These are phyloP conservation scores for Actenoides hombroni DNA, from an alignment of 2,113 vertebrate genomes.

Conservation along the genomic window DNA sequence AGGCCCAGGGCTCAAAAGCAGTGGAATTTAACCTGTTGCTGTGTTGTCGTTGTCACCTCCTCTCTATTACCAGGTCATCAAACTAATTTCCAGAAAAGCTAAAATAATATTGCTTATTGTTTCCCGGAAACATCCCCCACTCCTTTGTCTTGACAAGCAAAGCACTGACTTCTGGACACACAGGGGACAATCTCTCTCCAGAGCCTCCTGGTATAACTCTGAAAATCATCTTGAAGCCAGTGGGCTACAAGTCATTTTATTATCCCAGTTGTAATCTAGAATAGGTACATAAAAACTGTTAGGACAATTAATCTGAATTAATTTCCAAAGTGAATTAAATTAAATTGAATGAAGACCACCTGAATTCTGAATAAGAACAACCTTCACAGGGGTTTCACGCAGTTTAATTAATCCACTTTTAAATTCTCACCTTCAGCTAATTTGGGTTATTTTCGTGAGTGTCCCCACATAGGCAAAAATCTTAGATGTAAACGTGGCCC, in stretches of 20 bases:
- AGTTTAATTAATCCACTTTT: conserved; percentile 67
- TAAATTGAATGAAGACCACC: conserved; percentile 67
- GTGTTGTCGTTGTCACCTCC: neutral
- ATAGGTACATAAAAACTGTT: conserved; percentile 42
- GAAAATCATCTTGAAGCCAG: conserved; percentile 34
- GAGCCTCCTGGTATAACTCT: neutral
- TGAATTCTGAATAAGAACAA: conserved; percentile 67
- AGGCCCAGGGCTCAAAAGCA: neutral
- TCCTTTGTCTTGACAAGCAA: neutral
- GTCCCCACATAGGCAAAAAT: conserved; percentile 37
- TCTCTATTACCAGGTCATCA: neutral
- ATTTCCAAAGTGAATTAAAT: conserved; percentile 64
- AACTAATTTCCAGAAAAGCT: neutral
- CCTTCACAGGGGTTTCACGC: conserved; percentile 44
- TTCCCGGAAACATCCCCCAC: neutral
- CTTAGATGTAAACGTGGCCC: conserved; percentile 25
- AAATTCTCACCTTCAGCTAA: conserved; percentile 63
- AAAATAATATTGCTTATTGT: neutral
- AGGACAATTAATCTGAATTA: conserved; percentile 66
- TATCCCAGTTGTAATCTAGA: conserved; percentile 38
- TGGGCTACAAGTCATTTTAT: conserved; percentile 45
- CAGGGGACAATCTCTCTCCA: neutral
- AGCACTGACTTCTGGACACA: neutral
- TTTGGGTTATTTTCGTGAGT: conserved; percentile 63
- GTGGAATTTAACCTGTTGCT: neutral